These are phyloP conservation scores for Gymnosoma rotundatum DNA, from an alignment of 2,888 invertebrate species.

Conservation along the genomic window DNA sequence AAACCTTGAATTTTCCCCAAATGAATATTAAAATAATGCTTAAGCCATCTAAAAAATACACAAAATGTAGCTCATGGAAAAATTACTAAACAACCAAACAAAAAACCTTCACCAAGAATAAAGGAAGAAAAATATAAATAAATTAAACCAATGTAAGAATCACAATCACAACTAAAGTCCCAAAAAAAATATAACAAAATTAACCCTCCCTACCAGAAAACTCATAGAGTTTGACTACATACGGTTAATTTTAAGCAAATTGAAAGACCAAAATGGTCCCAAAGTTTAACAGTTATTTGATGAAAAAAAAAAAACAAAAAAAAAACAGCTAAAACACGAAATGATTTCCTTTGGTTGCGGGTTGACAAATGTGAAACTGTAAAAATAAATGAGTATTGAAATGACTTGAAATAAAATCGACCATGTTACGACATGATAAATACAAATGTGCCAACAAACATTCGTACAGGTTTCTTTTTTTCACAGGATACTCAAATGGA, in stretches of 20 bases:
- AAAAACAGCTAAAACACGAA: neutral
- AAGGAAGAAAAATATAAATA: neutral
- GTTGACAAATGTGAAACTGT: constrained; percentile 76
- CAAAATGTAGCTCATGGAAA: constrained; percentile 38
- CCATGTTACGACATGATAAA: constrained; percentile 73
- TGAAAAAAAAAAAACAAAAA: neutral
- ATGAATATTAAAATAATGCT: constrained; percentile 78
- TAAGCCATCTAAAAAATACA: constrained; percentile 32
- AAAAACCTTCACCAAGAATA: neutral
- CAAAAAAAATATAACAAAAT: constrained; percentile 25
- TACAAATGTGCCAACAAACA: constrained; percentile 74
- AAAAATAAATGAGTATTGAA: constrained; percentile 76
- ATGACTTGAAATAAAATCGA: constrained; percentile 70
- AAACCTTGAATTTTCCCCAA: constrained; percentile 77
- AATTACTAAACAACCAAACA: neutral
- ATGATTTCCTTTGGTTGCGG: constrained; percentile 61
- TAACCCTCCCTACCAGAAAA: neutral
- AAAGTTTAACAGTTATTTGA: constrained; percentile 16
- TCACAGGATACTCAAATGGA: constrained; percentile 9
- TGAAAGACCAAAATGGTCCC: constrained; percentile 45
- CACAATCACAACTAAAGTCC: constrained; percentile 33
- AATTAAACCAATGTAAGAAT: constrained; percentile 37
- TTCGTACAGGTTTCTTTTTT: constrained; percentile 13
- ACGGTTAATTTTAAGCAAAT: constrained; percentile 46
- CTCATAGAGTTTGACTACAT: neutral